Conservation (phyloP, 1,140 invertebrate genomes). For the Marisa cornuarietis region DNA sequence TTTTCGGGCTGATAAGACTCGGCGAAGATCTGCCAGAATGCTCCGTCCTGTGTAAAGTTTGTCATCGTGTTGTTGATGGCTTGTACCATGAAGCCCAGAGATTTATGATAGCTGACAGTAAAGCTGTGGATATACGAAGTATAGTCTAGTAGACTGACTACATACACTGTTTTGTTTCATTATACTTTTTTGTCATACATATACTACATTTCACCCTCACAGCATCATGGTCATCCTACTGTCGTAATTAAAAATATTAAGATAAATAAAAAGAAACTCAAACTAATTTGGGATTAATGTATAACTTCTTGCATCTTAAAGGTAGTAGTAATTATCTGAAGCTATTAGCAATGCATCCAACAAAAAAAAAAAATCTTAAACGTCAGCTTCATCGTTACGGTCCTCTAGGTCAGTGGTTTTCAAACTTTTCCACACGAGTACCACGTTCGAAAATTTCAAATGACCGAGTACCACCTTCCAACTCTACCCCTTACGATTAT, state of each 20-base stretch:
- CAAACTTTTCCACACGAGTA: too few relatives aligned
- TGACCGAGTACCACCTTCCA: too few relatives aligned
- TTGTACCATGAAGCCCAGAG: conserved; percentile 19
- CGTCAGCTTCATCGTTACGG: too few relatives aligned
- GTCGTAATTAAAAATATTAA: neutral
- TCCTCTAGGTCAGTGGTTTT: too few relatives aligned
- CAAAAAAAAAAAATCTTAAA: too few relatives aligned
- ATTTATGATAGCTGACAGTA: conserved; percentile 6
- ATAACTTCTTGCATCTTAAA: neutral
- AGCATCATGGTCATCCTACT: neutral
- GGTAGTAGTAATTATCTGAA: neutral
- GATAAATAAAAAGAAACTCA: neutral
- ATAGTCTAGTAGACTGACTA: too few relatives aligned
- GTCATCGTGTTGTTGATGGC: conserved; percentile 1
- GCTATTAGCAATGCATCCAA: neutral
- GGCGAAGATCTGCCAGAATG: conserved; percentile 20
- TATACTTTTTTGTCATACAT: too few relatives aligned
- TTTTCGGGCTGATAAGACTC: neutral
- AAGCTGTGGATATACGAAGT: neutral
- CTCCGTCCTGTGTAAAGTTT: neutral
- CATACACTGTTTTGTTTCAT: too few relatives aligned
- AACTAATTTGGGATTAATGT: neutral
- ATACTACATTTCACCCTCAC: neutral
- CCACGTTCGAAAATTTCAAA: too few relatives aligned
- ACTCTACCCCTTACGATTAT: too few relatives aligned